Percentiles rank a stretch among this genome's conserved stretches.
Conservation (phyloP, 2,113 vertebrate species). For the Sylvilagus bachmani region DNA sequence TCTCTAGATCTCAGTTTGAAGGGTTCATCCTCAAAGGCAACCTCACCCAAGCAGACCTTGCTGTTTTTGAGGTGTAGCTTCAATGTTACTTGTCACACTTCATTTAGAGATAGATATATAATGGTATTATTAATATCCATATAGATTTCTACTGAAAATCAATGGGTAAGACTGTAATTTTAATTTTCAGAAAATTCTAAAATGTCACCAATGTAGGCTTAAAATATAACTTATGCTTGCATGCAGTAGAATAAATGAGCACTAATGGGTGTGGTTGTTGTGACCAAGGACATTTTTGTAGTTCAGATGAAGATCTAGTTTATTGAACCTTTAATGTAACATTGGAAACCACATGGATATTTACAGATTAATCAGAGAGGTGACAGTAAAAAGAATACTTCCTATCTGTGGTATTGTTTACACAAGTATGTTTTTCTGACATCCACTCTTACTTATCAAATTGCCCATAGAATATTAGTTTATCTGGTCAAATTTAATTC, state of each 20-base stretch:
- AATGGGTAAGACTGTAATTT: slow-evolving; percentile 1
- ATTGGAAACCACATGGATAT: not conserved
- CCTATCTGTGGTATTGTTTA: not conserved
- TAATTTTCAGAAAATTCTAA: not conserved
- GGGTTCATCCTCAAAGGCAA: not conserved
- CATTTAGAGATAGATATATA: not conserved
- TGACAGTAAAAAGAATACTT: not conserved
- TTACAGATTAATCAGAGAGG: not conserved
- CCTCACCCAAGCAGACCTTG: not conserved
- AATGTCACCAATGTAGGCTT: not conserved
- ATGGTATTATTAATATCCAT: not conserved
- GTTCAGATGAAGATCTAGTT: not conserved
- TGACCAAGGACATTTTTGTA: not conserved
- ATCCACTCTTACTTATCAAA: not conserved
- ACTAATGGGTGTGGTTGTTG: not conserved
- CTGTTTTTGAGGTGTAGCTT: not conserved
- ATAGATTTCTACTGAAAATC: not conserved
- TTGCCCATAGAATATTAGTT: not conserved
- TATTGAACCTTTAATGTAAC: not conserved
- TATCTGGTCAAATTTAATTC: slow-evolving; percentile 14
- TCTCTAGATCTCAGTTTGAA: not conserved
- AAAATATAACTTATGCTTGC: not conserved
- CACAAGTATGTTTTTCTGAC: not conserved
- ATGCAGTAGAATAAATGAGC: not conserved
- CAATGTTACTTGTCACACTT: not conserved